Base-by-base conservation (phyloP, 2,797 vertebrate genomes). In the Sebastes minor region DNA sequence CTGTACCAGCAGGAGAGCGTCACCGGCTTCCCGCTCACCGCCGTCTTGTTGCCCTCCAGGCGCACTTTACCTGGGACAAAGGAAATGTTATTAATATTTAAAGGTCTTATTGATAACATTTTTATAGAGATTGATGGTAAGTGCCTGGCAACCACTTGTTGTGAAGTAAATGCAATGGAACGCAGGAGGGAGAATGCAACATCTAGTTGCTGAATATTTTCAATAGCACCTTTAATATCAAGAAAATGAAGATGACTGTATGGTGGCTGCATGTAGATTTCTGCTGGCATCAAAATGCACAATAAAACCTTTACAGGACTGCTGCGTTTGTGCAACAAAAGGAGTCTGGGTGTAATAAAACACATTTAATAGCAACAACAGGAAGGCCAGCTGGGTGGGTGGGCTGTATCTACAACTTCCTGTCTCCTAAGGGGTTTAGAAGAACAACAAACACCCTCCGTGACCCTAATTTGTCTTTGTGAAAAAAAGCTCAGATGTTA, bases 1-100 rank as follows among this genome's bases (percentile, higher is more conserved):
- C 72, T 83, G 75, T 95, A 95, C 25, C 82, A 68, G 86, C 96
- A 96, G 61, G 92, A 94, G 61, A 96, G 90, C 2, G 81, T 84
- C 55, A 66, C 64, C 0, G 78, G 42, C 63, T 82, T 86, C 49
- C 95, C 95, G 1, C 85, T 93, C 18, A 94, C 70, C 0, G 88
- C 94, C 0, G 94, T 95, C 88, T 83, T 90, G 86, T 95, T 96
- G 9, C 92, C 95, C 22, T 91, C 85, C 8, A 80, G 75, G 32
- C n/a, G 66, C 73, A 95, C 95, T 49, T 78, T 91, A 67, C 87
- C 95, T 96, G 84, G 5, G 11, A 67, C 11, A n/a, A 22, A 76
- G 28, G 49, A 60, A 33, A 25, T 1, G 61, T 38, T 63, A 9
- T 23, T 35, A 8, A 22, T 63, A 49, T 20, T 49, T 49, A 49